These are phyloP conservation scores for Oxyruncus cristatus DNA, from an alignment of 2,113 vertebrate species.

Conservation along the genomic window DNA sequence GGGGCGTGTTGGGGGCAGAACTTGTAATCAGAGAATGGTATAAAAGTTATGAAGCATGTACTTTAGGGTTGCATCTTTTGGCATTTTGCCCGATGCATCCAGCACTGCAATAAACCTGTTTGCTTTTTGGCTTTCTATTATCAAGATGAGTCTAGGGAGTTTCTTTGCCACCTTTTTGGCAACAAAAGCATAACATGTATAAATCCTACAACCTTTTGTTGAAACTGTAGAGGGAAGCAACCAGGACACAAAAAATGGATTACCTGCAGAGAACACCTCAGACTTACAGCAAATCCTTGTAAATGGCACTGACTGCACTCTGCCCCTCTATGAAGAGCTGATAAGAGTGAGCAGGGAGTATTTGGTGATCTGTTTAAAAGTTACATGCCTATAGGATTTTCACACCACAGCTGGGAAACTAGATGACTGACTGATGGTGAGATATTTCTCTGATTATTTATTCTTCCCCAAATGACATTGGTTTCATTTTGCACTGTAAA, in stretches of 20 bases:
- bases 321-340: not conserved
- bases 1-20: too few species aligned
- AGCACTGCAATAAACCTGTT: too few species aligned
- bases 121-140: too few species aligned
- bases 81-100: too few species aligned
- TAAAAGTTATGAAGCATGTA: too few species aligned
- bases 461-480: not conserved
- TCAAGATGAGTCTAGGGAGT: too few species aligned
- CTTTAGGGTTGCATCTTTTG: too few species aligned
- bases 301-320: not conserved
- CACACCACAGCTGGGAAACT: not conserved
- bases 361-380: not conserved
- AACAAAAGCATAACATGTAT: not conserved
- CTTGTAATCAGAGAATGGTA: too few species aligned
- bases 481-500: not conserved
- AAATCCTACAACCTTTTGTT: not conserved
- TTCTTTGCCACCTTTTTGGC: too few species aligned
- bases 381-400: not conserved
- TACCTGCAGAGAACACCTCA: not conserved
- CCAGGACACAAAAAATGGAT: rapidly evolving
- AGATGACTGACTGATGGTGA: not conserved
- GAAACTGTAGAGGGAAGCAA: not conserved
- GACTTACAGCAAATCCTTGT: not conserved
- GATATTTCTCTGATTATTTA: not conserved
- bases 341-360: not conserved